These are phyloP conservation scores for Ovibos moschatus DNA, from an alignment of 2,113 vertebrate genomes.

Conservation along the genomic window DNA sequence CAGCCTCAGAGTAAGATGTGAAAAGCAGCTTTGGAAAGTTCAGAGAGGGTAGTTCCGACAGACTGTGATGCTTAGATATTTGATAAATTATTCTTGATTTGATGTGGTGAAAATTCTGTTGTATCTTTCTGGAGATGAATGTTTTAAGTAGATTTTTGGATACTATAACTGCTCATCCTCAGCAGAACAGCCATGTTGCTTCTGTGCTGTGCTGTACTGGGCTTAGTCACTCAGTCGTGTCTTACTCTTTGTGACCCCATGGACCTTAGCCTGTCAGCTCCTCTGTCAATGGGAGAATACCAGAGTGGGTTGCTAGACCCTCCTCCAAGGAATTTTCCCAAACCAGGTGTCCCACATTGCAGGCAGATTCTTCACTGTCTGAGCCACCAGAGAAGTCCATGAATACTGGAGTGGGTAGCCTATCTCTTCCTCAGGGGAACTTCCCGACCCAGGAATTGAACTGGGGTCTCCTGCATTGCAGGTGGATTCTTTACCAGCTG, in stretches of 20 bases:
- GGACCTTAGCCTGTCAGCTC: neutral
- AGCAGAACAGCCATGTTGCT: neutral
- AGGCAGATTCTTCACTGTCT: neutral
- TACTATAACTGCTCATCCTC: neutral
- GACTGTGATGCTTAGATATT: neutral
- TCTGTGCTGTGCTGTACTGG: neutral
- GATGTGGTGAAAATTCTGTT: neutral
- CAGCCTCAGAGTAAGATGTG: neutral
- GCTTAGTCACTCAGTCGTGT: neutral
- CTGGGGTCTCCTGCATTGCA: neutral
- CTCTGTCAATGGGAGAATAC: neutral
- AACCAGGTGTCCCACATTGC: neutral
- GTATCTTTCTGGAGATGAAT: neutral
- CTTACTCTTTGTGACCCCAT: neutral
- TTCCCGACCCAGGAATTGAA: neutral
- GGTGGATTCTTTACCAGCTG: neutral
- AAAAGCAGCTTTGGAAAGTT: neutral
- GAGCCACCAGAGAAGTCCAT: neutral
- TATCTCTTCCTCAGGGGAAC: neutral
- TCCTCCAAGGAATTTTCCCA: neutral
- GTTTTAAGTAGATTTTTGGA: neutral
- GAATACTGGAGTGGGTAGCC: neutral
- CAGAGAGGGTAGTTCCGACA: neutral
- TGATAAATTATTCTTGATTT: neutral
- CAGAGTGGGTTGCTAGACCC: neutral